These are phyloP conservation scores for Macaca fascicularis DNA, from an alignment of 2,113 vertebrate genomes.

Conservation along the genomic window DNA sequence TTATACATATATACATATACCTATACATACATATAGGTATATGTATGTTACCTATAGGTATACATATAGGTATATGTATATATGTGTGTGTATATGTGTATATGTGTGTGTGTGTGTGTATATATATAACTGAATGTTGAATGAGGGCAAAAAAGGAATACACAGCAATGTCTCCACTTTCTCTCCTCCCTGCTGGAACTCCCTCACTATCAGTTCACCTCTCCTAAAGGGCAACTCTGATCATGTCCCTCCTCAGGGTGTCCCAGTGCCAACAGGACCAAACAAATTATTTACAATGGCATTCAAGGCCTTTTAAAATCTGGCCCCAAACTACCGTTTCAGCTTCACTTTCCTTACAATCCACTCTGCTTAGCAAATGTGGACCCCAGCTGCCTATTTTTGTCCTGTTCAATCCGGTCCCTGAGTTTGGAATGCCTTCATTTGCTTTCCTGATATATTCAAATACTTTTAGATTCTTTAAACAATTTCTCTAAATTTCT, in stretches of 20 bases:
- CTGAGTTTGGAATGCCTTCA: not conserved
- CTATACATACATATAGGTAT: accelerated
- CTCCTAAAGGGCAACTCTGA: not conserved
- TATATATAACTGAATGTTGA: too few species aligned
- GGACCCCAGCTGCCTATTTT: not conserved
- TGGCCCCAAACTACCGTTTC: not conserved
- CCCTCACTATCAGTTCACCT: not conserved
- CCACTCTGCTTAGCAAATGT: not conserved
- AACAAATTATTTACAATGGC: not conserved
- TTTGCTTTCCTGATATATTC: not conserved
- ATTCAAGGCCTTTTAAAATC: not conserved
- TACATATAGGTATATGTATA: too few species aligned
- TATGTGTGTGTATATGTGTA: accelerated
- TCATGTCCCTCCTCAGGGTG: not conserved
- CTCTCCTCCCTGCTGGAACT: not conserved
- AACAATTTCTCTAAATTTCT: not conserved
- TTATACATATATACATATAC: too few species aligned
- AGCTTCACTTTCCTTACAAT: not conserved
- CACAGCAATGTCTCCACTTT: not conserved
- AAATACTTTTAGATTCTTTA: not conserved
- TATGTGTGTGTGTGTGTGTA: accelerated
- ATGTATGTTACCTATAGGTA: too few species aligned
- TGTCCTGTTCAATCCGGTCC: not conserved
- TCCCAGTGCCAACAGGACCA: not conserved
- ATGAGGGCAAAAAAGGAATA: not conserved